These are phyloP conservation scores for Camptogramma bilineatum DNA, from an alignment of 2,888 invertebrate species.

Conservation along the genomic window DNA sequence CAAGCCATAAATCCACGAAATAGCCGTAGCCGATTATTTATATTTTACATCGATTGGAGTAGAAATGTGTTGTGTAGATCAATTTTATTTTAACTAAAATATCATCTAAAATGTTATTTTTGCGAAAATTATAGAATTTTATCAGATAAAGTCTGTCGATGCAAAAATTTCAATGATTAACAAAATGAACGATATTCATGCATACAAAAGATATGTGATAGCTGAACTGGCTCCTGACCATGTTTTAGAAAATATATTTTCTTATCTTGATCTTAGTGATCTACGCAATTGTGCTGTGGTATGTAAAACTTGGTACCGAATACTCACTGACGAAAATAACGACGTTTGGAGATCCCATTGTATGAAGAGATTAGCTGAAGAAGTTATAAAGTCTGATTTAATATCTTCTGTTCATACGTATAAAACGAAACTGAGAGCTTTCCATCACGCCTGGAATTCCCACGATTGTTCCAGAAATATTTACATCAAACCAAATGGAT, in stretches of 20 bases:
- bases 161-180: slow-evolving; percentile 43
- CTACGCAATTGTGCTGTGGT: slow-evolving; percentile 95
- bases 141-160: slow-evolving; percentile 19
- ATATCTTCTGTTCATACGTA: slow-evolving; percentile 94
- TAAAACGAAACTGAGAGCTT: slow-evolving; percentile 97
- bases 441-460: slow-evolving; percentile 98
- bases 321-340: slow-evolving; percentile 96
- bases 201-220: slow-evolving; percentile 81
- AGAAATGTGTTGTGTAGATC: slow-evolving; percentile 10
- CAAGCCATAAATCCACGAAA: too few relatives aligned
- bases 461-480: slow-evolving; percentile 98
- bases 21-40: too few relatives aligned
- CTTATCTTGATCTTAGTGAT: slow-evolving; percentile 94
- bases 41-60: neutral
- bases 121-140: neutral
- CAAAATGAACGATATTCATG: slow-evolving; percentile 56
- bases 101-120: neutral
- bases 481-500: slow-evolving; percentile 98
- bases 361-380: slow-evolving; percentile 93
- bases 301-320: slow-evolving; percentile 96
- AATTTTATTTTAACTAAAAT: neutral
- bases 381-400: slow-evolving; percentile 94
- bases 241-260: slow-evolving; percentile 95
- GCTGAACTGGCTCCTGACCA: slow-evolving; percentile 90
- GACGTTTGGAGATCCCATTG: slow-evolving; percentile 98